Percentiles rank a stretch among this genome's conserved stretches.
Evolutionary conservation across 2,113 vertebrate genomes (phyloP).

Genomic region (Synchiropus splendidus): DNA sequence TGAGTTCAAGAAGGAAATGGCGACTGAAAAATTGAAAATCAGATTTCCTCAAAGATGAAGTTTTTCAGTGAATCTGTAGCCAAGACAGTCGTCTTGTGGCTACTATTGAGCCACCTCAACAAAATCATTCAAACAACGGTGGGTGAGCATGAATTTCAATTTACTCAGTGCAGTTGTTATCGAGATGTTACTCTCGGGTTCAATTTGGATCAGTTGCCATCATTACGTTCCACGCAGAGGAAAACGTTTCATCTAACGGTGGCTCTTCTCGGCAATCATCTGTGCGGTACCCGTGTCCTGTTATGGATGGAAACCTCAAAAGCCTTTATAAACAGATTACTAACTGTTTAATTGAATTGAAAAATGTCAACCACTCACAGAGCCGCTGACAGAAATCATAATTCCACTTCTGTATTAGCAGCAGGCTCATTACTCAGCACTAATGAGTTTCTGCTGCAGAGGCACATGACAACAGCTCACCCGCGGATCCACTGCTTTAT

Average conservation of each 20-base stretch:
- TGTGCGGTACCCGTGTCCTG: constrained; percentile 4
- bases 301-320: constrained; percentile 20
- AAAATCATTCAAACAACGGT: background rate
- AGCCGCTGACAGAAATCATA: constrained; percentile 22
- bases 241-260: constrained; percentile 17
- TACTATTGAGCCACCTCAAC: no score
- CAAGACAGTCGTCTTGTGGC: no score
- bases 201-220: constrained; percentile 3
- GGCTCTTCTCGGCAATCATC: background rate
- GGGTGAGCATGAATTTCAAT: background rate
- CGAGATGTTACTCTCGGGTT: background rate
- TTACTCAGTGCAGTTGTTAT: background rate
- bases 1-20: no score
- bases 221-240: background rate
- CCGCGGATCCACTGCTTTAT: constrained; percentile 20
- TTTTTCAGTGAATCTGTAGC: no score
- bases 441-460: constrained; percentile 40
- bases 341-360: constrained; percentile 46
- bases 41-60: background rate
- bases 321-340: constrained; percentile 32
- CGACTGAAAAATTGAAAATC: background rate
- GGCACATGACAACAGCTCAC: constrained; percentile 18
- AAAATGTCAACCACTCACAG: constrained; percentile 25
- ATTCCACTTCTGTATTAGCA: constrained; percentile 30
- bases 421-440: constrained; percentile 40